These are phyloP conservation scores for Ptyas mucosa DNA, from an alignment of 2,113 vertebrate species.

Conservation along the genomic window DNA sequence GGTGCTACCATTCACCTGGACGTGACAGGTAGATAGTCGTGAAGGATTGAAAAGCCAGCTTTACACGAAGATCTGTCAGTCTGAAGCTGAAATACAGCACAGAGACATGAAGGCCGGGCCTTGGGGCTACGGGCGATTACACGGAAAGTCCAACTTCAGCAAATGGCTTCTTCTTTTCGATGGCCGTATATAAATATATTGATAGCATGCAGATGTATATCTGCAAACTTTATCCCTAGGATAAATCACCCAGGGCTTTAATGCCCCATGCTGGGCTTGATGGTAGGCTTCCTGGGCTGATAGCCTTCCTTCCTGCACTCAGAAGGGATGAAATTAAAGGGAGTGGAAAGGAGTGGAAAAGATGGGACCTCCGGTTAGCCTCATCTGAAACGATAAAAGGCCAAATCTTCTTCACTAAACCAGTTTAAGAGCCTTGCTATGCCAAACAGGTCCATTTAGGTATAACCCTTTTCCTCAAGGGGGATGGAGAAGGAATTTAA, in stretches of 20 bases:
- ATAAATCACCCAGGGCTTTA: slow-evolving; percentile 8
- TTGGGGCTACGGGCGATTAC: neutral
- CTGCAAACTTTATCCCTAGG: neutral
- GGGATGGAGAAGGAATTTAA: neutral
- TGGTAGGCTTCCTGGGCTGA: neutral
- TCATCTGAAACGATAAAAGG: neutral
- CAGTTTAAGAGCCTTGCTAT: neutral
- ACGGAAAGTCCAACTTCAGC: slow-evolving; percentile 39
- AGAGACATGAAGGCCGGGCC: slow-evolving; percentile 23
- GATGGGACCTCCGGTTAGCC: neutral
- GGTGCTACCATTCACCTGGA: slow-evolving; percentile 77
- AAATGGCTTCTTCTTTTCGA: neutral
- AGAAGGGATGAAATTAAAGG: neutral
- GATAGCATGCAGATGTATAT: neutral
- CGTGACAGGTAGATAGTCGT: slow-evolving; percentile 77
- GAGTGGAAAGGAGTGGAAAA: neutral
- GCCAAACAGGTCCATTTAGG: neutral
- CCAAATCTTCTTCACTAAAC: neutral
- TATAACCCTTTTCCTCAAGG: neutral
- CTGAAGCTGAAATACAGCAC: slow-evolving; percentile 37
- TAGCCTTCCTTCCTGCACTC: neutral
- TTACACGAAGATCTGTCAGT: slow-evolving; percentile 67
- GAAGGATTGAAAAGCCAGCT: slow-evolving; percentile 78
- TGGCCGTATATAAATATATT: neutral
- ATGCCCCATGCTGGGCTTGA: neutral